Conservation (phyloP, 2,113 vertebrate genomes). For the Vidua chalybeata region DNA sequence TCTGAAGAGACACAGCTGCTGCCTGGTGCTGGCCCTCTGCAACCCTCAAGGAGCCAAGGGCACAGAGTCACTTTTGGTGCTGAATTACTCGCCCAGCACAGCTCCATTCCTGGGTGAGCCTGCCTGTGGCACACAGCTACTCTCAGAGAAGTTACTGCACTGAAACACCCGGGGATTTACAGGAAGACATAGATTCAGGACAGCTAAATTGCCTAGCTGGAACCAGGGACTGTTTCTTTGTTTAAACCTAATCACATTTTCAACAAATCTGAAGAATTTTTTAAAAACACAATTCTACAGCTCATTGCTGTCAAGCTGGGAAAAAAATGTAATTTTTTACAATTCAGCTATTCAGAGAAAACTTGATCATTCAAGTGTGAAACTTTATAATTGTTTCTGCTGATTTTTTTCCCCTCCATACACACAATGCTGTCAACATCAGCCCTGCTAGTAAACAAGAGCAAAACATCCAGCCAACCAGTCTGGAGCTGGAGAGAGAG, state of each 20-base stretch:
- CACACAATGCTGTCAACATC: neutral
- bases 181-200: neutral
- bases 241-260: neutral
- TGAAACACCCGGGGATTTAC: neutral
- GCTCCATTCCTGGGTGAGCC: neutral
- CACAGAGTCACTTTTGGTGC: neutral
- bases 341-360: slow-evolving; percentile 5
- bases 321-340: neutral
- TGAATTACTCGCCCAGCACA: neutral
- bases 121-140: rapidly evolving
- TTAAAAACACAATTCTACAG: neutral
- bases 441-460: neutral
- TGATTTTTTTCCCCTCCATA: rapidly evolving
- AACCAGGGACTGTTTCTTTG: neutral
- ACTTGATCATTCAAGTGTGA: neutral
- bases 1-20: neutral
- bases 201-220: neutral
- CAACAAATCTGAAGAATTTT: neutral
- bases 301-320: neutral
- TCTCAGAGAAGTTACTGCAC: neutral
- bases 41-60: neutral
- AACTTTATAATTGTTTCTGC: slow-evolving; percentile 1
- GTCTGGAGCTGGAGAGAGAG: rapidly evolving
- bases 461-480: neutral
- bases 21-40: neutral